phyloP scores from a whole-genome alignment of 1,140 invertebrate genomes.

The Dufourea novaeangliae region DNA sequence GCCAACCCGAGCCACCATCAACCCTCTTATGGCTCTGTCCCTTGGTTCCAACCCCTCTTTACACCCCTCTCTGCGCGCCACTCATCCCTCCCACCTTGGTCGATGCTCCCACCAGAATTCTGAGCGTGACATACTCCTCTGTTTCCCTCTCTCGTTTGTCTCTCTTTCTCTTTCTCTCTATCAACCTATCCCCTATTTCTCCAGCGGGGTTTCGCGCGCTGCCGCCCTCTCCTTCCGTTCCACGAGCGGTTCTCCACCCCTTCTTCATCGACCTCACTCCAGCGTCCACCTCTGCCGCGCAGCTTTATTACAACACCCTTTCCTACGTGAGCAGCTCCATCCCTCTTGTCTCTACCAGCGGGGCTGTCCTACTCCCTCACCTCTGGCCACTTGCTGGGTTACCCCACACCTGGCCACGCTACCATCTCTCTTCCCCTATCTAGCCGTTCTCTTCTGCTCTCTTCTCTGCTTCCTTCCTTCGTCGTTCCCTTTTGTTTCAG shows the following conservation, averaged over 20 bases:
- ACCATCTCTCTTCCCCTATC: not conserved
- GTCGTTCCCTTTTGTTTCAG: slow-evolving; percentile 30
- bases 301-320: slow-evolving; percentile 75
- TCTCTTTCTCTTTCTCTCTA: slow-evolving; percentile 18
- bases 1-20: slow-evolving; percentile 77
- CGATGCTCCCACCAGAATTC: slow-evolving; percentile 56
- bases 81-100: slow-evolving; percentile 45
- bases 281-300: slow-evolving; percentile 50
- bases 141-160: slow-evolving; percentile 49
- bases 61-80: slow-evolving; percentile 50
- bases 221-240: slow-evolving; percentile 12
- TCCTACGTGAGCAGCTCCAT: slow-evolving; percentile 60
- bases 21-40: slow-evolving; percentile 78
- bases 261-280: slow-evolving; percentile 55
- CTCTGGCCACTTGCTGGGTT: slow-evolving; percentile 61
- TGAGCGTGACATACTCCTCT: slow-evolving; percentile 57
- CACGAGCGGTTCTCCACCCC: slow-evolving; percentile 19
- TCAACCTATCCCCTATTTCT: too few species aligned
- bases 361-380: slow-evolving; percentile 64
- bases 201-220: slow-evolving; percentile 16
- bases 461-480: slow-evolving; percentile 8
- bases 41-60: slow-evolving; percentile 69
- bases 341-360: slow-evolving; percentile 53
- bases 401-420: slow-evolving; percentile 35
- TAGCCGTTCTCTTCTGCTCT: not conserved